phyloP scores from a whole-genome alignment of 2,113 vertebrate genomes.

The Embiotoca jacksoni region DNA sequence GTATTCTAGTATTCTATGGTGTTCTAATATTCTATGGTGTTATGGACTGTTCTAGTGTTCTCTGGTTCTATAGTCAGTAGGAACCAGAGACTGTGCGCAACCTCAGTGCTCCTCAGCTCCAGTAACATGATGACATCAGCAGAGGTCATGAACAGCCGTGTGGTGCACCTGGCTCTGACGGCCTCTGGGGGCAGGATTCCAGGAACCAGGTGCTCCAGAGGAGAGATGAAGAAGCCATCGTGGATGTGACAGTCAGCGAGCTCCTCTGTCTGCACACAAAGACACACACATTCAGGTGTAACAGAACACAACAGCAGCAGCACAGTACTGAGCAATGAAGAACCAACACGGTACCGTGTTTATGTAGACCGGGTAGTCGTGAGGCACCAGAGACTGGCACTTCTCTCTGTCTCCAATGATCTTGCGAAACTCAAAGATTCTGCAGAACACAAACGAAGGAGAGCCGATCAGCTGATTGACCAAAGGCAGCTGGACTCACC shows the following conservation, averaged over 20 bases:
- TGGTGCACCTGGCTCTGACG: conserved; percentile 88
- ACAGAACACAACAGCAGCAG: background rate
- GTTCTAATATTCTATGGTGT: too few species aligned
- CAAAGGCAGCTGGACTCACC: too few species aligned
- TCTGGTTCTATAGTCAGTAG: too few species aligned
- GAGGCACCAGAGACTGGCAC: conserved; percentile 92
- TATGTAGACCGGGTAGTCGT: conserved; percentile 94
- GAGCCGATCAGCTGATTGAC: too few species aligned
- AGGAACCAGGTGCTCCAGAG: conserved; percentile 92
- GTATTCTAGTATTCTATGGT: too few species aligned
- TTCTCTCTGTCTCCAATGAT: conserved; percentile 94
- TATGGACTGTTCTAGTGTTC: too few species aligned
- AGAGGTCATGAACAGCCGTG: background rate
- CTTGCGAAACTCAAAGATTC: conserved; percentile 98
- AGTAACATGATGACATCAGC: too few species aligned
- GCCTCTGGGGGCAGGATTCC: conserved; percentile 93
- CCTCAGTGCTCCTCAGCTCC: too few species aligned
- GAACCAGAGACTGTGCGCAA: too few species aligned
- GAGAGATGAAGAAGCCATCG: conserved; percentile 95
- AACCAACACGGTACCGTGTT: conserved; percentile 87
- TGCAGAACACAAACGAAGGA: conserved; percentile 71
- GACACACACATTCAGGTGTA: conserved; percentile 4
- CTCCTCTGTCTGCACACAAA: conserved; percentile 88
- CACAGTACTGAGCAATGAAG: background rate
- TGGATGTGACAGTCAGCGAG: conserved; percentile 93